Conservation (phyloP, 2,888 invertebrate genomes). For the Scrobipalpa costella region DNA sequence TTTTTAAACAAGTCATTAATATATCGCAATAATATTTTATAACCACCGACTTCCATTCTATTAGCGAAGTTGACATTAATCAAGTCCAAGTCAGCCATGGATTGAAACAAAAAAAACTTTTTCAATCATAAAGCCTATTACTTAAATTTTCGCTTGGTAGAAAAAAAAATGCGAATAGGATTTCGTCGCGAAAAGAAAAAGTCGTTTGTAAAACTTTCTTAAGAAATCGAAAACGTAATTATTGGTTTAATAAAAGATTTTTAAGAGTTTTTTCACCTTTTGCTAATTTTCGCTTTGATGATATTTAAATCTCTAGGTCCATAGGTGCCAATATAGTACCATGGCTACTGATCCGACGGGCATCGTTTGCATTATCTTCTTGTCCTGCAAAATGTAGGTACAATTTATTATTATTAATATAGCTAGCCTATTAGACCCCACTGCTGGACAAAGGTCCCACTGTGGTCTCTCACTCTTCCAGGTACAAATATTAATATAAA, state of each 20-base stretch:
- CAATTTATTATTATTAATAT: too few species aligned
- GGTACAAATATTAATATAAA: too few species aligned
- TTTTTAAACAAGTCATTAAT: neutral
- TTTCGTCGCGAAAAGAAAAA: conserved; percentile 17
- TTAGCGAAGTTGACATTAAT: conserved; percentile 32
- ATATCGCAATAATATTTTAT: neutral
- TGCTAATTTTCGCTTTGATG: neutral
- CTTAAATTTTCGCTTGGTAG: conserved; percentile 22
- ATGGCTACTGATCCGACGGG: too few species aligned
- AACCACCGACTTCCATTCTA: conserved; percentile 25
- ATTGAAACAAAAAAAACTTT: conserved; percentile 30
- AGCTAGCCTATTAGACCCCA: too few species aligned
- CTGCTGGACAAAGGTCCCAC: too few species aligned
- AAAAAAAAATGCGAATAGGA: conserved; percentile 17
- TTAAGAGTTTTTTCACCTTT: neutral
- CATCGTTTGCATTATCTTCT: too few species aligned
- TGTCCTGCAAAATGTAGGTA: too few species aligned
- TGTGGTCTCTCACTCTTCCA: too few species aligned
- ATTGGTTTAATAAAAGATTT: neutral
- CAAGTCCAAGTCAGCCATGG: conserved; percentile 19
- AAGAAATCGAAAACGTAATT: neutral
- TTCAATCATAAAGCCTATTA: conserved; percentile 32
- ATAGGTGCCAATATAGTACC: too few species aligned
- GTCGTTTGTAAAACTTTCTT: conserved; percentile 8
- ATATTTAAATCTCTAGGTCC: too few species aligned